These are phyloP conservation scores for Ormyrus nitidulus DNA, from an alignment of 2,888 invertebrate genomes.

Conservation along the genomic window DNA sequence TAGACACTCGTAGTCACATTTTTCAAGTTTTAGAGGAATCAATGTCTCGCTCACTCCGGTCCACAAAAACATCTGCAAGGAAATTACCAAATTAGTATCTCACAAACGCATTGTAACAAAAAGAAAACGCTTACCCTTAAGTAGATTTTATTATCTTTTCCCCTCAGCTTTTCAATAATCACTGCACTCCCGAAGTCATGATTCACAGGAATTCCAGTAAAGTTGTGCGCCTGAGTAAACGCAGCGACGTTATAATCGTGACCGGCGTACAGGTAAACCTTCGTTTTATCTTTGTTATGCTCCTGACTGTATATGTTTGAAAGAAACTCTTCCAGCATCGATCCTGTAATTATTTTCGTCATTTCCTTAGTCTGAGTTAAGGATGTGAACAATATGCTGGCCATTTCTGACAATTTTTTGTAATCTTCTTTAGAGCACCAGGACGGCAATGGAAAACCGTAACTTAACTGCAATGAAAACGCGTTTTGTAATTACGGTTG, in stretches of 20 bases:
- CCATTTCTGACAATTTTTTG: not conserved
- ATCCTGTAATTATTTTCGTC: not conserved
- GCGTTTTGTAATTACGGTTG: not conserved
- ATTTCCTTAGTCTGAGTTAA: not conserved
- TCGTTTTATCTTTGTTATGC: not conserved
- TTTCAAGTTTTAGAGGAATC: not conserved
- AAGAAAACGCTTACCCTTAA: constrained; percentile 7
- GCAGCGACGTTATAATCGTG: constrained; percentile 16
- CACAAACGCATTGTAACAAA: not conserved
- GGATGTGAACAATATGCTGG: not conserved
- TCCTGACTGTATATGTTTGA: not conserved
- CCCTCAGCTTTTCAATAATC: constrained; percentile 24
- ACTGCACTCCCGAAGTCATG: constrained; percentile 10
- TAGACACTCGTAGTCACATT: constrained; percentile 8
- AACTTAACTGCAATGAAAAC: not conserved
- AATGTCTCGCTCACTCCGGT: constrained; percentile 10
- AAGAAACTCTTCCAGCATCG: not conserved
- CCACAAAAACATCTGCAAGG: constrained; percentile 20
- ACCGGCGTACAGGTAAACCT: constrained; percentile 7
- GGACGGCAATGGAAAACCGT: constrained; percentile 12
- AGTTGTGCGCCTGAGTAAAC: constrained; percentile 5
- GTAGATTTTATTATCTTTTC: not conserved
- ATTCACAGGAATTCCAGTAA: not conserved
- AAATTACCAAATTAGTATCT: not conserved
- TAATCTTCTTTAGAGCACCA: constrained; percentile 14